Base-by-base conservation (phyloP, 2,888 invertebrate genomes). In the Archaeoteleia sp. region DNA sequence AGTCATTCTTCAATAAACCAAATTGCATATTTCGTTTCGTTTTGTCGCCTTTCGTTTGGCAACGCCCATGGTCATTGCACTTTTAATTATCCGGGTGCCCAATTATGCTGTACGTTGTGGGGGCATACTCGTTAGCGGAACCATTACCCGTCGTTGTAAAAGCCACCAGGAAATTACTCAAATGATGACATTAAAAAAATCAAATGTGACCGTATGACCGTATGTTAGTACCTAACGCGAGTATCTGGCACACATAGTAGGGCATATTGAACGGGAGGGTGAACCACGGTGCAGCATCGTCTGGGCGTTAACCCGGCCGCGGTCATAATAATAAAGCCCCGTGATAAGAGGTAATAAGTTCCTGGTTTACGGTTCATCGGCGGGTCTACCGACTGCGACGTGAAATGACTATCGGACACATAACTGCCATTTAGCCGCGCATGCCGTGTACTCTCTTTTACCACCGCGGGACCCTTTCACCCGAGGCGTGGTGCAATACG, bases 341-440 rank as follows among this genome's bases (percentile, higher is more conserved):
- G 57, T 63, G 70, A 71, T 74, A 74, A 67, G 69, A 70, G 72
- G 75, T 78, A 81, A 80, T 82, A 82, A 82, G 79, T 80, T 82
- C 77, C 80, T 81, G 76, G 77, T 82, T 82, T 81, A 81, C 80
- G 77, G 79, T 80, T 81, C 78, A 81, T 65, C 63, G 51, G 63
- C 51, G 32, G 57, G 63, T 57, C 57, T 49, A 40, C 49, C 39
- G 45, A 43, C 37, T 49, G 45, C 54, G 66, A 72, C 70, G 69
- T 65, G 66, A 67, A 73, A 72, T 71, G 70, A 71, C 67, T 70
- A 55, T 67, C 70, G 62, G 63, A 55, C 70, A 54, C 51, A 66
- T 60, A 53, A 70, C 66, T 69, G 67, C 65, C 70, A 65, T 72
- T 74, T 71, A 71, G 65, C 61, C 60, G 63, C 35, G 46, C 53